A percentile compares a stretch with the other conserved stretches of the same genome.
Conservation (phyloP, 2,888 invertebrate genomes). For the Netelia inedita region DNA sequence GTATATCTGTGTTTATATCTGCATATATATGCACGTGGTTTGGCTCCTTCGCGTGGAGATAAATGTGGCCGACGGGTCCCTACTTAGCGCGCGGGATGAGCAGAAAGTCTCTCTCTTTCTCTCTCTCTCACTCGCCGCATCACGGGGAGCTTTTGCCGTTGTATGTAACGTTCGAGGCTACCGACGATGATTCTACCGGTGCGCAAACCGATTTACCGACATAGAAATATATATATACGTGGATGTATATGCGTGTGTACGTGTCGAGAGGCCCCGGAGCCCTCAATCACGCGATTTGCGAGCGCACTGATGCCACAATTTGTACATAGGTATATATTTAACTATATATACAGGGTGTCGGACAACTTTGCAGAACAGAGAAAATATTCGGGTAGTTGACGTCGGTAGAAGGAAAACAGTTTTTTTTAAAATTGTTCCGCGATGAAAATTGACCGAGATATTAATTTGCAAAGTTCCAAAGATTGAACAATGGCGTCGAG, state of each 20-base stretch:
- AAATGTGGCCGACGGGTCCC: conserved; percentile 73
- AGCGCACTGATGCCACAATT: conserved; percentile 50
- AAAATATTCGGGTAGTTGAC: too few relatives aligned
- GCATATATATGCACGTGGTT: conserved; percentile 6
- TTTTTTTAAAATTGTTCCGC: too few relatives aligned
- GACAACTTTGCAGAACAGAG: too few relatives aligned
- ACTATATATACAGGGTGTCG: conserved; percentile 4
- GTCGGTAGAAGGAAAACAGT: too few relatives aligned
- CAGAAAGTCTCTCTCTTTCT: conserved; percentile 24
- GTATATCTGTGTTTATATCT: background rate
- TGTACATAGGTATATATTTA: conserved; percentile 15
- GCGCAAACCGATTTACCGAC: conserved; percentile 42
- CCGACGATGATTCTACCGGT: conserved; percentile 52
- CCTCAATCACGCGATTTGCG: conserved; percentile 70
- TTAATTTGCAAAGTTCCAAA: too few relatives aligned
- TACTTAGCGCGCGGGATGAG: conserved; percentile 72
- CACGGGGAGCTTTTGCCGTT: conserved; percentile 55
- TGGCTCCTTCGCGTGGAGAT: conserved; percentile 69
- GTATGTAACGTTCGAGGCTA: conserved; percentile 4
- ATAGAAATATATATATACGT: conserved; percentile 1
- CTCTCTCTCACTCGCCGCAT: conserved; percentile 34
- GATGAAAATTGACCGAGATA: too few relatives aligned
- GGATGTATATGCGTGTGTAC: conserved; percentile 21
- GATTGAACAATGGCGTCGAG: too few relatives aligned
- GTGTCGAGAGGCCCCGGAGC: conserved; percentile 60